These are phyloP conservation scores for Rhopalosiphum nymphaeae DNA, from an alignment of 2,888 invertebrate genomes.

Conservation along the genomic window DNA sequence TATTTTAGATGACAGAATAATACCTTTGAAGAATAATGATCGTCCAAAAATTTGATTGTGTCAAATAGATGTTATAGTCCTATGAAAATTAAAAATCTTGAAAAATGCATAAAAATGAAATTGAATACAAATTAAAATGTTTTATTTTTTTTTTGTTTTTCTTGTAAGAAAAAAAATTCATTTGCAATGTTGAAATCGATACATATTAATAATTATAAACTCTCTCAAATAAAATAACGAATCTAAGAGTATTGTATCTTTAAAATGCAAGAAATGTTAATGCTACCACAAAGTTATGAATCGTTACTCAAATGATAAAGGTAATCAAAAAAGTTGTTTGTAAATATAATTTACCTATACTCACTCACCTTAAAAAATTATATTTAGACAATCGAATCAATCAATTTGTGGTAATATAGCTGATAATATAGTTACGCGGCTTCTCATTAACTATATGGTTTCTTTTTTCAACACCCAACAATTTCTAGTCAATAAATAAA, in stretches of 20 bases:
- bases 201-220: neutral
- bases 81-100: neutral
- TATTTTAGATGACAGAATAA: neutral
- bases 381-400: constrained; percentile 11
- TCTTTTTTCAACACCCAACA: neutral
- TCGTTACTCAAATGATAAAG: neutral
- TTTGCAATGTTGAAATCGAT: neutral
- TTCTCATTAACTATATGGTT: constrained; percentile 42
- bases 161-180: neutral
- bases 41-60: neutral
- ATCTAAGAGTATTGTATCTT: neutral
- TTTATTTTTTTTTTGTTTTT: neutral
- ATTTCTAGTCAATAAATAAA: neutral
- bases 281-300: neutral
- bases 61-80: neutral
- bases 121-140: neutral
- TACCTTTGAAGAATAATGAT: neutral
- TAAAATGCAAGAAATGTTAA: neutral
- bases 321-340: neutral
- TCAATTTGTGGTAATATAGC: neutral
- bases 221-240: neutral
- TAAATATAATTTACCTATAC: neutral
- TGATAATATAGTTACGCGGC: constrained; percentile 45
- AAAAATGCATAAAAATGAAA: neutral
- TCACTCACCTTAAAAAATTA: neutral